A percentile compares a stretch with the other conserved stretches of the same genome.
Evolutionary conservation across 2,888 invertebrate genomes (phyloP).

Genomic region (Neoascia interrupta): DNA sequence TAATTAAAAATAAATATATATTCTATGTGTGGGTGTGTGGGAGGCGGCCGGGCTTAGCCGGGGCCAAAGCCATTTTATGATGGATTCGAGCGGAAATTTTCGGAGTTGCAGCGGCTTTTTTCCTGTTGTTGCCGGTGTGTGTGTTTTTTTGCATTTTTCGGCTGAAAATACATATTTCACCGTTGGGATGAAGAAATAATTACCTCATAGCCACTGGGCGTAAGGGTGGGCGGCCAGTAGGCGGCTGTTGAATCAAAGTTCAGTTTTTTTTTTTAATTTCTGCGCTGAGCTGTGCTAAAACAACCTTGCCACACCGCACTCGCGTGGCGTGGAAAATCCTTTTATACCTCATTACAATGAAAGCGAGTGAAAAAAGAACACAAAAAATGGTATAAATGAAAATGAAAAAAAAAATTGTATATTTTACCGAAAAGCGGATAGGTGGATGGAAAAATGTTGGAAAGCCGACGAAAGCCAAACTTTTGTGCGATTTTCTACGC

Average conservation of each 20-base stretch:
- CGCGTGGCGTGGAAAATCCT: slow-evolving; percentile 69
- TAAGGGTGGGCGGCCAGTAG: slow-evolving; percentile 21
- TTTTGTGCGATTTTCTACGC: slow-evolving; percentile 69
- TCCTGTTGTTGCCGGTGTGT: slow-evolving; percentile 9
- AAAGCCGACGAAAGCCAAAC: slow-evolving; percentile 70
- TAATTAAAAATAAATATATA: slow-evolving; percentile 69
- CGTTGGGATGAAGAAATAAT: slow-evolving; percentile 60
- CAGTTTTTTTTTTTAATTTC: slow-evolving; percentile 18
- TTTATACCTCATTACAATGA: slow-evolving; percentile 70
- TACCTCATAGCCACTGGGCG: slow-evolving; percentile 64
- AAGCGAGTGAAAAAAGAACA: slow-evolving; percentile 65
- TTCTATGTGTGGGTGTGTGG: slow-evolving; percentile 17
- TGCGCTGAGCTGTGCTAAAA: slow-evolving; percentile 22
- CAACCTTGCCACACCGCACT: slow-evolving; percentile 65
- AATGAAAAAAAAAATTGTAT: slow-evolving; percentile 24
- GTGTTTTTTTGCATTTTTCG: slow-evolving; percentile 44
- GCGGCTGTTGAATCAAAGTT: slow-evolving; percentile 65
- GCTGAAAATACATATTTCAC: slow-evolving; percentile 63
- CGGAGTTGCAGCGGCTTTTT: slow-evolving; percentile 57
- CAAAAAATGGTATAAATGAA: slow-evolving; percentile 14
- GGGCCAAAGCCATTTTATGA: slow-evolving; percentile 65
- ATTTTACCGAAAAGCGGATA: slow-evolving; percentile 38
- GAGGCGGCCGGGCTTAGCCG: background rate
- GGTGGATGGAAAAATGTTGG: slow-evolving; percentile 28
- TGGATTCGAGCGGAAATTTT: slow-evolving; percentile 69